phyloP scores from a whole-genome alignment of 2,797 vertebrate genomes.

The Macropodus opercularis region DNA sequence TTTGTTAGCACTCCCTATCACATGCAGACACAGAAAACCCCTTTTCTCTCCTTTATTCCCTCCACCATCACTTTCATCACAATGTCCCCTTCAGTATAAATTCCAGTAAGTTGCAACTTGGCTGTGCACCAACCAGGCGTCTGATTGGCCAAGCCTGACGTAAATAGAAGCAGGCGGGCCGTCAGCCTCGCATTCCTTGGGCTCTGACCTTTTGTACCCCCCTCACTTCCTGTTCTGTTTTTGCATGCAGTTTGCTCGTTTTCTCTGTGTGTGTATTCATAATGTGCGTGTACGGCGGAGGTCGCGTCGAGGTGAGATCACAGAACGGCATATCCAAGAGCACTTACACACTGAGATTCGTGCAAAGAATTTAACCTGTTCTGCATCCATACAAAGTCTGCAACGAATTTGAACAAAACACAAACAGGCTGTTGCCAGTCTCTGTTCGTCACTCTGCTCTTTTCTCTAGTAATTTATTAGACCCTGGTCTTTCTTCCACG shows the following conservation, averaged over 20 bases:
- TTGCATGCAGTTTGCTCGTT: slow-evolving; percentile 33
- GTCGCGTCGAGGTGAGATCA: slow-evolving; percentile 32
- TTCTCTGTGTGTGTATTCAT: slow-evolving; percentile 33
- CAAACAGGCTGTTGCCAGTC: slow-evolving; percentile 16
- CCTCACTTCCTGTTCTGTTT: slow-evolving; percentile 80
- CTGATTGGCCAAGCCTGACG: slow-evolving; percentile 76
- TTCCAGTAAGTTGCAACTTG: slow-evolving; percentile 55
- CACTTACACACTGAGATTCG: slow-evolving; percentile 18
- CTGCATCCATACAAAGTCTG: slow-evolving; percentile 22
- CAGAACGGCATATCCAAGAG: slow-evolving; percentile 4
- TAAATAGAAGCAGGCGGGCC: slow-evolving; percentile 77
- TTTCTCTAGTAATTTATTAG: slow-evolving; percentile 13
- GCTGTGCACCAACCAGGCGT: slow-evolving; percentile 50
- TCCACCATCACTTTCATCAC: background rate
- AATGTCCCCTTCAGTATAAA: slow-evolving; percentile 10
- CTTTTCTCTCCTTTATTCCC: slow-evolving; percentile 4
- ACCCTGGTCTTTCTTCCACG: slow-evolving; percentile 3
- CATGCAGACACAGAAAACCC: slow-evolving; percentile 20
- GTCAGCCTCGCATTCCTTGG: slow-evolving; percentile 77
- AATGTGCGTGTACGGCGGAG: slow-evolving; percentile 13
- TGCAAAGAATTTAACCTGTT: slow-evolving; percentile 15
- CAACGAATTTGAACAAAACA: slow-evolving; percentile 13
- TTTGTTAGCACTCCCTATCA: slow-evolving; percentile 54
- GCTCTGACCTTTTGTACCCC: slow-evolving; percentile 85
- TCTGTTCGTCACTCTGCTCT: slow-evolving; percentile 26